Percentiles rank a stretch among this genome's conserved stretches.
Evolutionary conservation across 2,888 invertebrate species (phyloP).

Genomic region (Trachelus iudaicus): DNA sequence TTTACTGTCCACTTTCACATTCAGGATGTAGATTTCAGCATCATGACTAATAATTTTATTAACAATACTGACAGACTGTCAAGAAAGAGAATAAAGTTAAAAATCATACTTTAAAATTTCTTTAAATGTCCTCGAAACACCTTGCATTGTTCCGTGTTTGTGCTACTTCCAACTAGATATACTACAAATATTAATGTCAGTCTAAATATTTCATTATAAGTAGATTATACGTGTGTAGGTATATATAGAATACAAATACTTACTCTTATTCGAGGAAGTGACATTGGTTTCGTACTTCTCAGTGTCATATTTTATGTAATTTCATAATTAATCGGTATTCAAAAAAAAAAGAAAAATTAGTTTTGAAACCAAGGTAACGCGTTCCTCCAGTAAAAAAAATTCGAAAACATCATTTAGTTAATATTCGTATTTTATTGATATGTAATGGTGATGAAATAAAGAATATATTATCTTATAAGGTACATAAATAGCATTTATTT

Average conservation of each 20-base stretch:
- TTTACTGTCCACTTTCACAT: background rate
- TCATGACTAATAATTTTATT: background rate
- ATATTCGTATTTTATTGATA: conserved; percentile 26
- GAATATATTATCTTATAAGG: conserved; percentile 28
- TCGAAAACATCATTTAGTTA: background rate
- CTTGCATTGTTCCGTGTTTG: background rate
- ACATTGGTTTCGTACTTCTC: background rate
- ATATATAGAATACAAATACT: background rate
- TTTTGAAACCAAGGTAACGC: conserved; percentile 43
- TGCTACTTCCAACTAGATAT: background rate
- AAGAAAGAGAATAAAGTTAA: background rate
- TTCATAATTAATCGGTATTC: background rate
- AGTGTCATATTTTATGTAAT: background rate
- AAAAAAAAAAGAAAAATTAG: conserved; percentile 24
- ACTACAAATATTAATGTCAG: background rate
- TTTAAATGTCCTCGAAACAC: background rate
- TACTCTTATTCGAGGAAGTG: background rate
- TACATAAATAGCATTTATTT: conserved; percentile 21
- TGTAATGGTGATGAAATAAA: conserved; percentile 35
- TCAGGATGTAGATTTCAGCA: background rate
- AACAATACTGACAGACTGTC: background rate
- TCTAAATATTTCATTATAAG: no score
- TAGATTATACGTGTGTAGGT: background rate
- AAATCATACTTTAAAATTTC: background rate
- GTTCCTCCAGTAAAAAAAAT: conserved; percentile 36